phyloP scores from a whole-genome alignment of 2,888 invertebrate genomes.

The Plagodis dolabraria region DNA sequence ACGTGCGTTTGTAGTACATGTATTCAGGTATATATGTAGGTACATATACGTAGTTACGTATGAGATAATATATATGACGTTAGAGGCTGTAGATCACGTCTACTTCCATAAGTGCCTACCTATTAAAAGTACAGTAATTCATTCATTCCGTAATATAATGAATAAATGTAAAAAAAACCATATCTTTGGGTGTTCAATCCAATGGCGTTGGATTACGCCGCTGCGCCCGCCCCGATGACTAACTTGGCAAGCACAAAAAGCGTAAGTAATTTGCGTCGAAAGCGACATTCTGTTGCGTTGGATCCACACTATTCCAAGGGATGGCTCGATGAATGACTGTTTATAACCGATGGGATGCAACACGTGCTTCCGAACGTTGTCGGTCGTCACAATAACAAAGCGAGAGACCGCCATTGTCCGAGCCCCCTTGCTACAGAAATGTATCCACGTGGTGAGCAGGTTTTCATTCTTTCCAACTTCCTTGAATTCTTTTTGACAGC shows the following conservation, averaged over 20 bases:
- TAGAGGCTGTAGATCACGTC: too few species aligned
- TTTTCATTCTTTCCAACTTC: slow-evolving; percentile 61
- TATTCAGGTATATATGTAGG: too few species aligned
- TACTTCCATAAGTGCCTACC: too few species aligned
- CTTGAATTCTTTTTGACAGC: slow-evolving; percentile 42
- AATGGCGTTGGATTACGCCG: slow-evolving; percentile 15
- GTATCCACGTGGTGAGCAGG: slow-evolving; percentile 76
- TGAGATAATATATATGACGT: too few species aligned
- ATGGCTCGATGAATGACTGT: slow-evolving; percentile 38
- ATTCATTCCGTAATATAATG: too few species aligned
- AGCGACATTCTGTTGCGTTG: slow-evolving; percentile 13
- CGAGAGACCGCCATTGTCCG: slow-evolving; percentile 71
- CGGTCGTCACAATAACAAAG: slow-evolving; percentile 73
- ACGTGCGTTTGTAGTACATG: too few species aligned
- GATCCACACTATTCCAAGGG: slow-evolving; percentile 18
- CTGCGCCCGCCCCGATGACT: slow-evolving; percentile 3
- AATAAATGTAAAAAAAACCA: too few species aligned
- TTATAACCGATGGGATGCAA: slow-evolving; percentile 58
- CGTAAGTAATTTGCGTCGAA: slow-evolving; percentile 18
- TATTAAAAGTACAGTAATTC: too few species aligned
- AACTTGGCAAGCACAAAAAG: slow-evolving; percentile 20
- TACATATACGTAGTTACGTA: too few species aligned
- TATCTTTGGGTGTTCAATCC: slow-evolving; percentile 10
- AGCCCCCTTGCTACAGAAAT: slow-evolving; percentile 51
- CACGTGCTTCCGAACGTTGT: slow-evolving; percentile 71